Conservation (phyloP, 1,140 invertebrate species). For the Elymnias hypermnestra region DNA sequence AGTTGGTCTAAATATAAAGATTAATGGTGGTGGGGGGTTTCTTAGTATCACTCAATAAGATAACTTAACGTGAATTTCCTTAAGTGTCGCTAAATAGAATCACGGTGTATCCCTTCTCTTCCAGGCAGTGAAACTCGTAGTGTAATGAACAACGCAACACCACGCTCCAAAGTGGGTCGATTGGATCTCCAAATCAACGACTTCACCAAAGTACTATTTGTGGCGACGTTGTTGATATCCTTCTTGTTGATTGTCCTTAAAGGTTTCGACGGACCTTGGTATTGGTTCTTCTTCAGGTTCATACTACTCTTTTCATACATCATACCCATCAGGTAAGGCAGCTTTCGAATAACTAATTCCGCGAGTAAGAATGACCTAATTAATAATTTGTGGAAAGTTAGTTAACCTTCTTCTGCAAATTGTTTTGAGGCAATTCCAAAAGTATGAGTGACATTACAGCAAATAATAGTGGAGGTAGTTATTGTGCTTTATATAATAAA, state of each 20-base stretch:
- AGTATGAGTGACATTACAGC: too few relatives aligned
- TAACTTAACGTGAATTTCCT: too few relatives aligned
- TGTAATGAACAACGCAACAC: slow-evolving; percentile 98
- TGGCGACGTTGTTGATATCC: slow-evolving; percentile 92
- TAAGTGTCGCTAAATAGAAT: too few relatives aligned
- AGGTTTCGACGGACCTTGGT: slow-evolving; percentile 97
- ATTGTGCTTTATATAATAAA: too few relatives aligned
- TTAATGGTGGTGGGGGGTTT: too few relatives aligned
- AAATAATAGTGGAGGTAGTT: too few relatives aligned
- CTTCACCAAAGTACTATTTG: slow-evolving; percentile 96
- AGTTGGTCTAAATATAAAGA: too few relatives aligned
- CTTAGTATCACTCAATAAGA: too few relatives aligned
- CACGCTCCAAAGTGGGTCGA: slow-evolving; percentile 95
- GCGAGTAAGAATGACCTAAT: background rate
- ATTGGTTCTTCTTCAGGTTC: slow-evolving; percentile 96
- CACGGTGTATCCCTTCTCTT: too few relatives aligned
- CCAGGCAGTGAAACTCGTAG: slow-evolving; percentile 93
- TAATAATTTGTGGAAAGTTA: too few relatives aligned
- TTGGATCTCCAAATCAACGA: slow-evolving; percentile 97
- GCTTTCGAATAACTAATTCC: background rate
- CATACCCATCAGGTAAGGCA: slow-evolving; percentile 93
- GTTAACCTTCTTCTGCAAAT: too few relatives aligned
- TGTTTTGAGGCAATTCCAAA: too few relatives aligned
- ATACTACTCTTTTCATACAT: slow-evolving; percentile 99
- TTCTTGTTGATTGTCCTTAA: slow-evolving; percentile 97